Evolutionary conservation across 2,113 vertebrate genomes (phyloP).

Genomic region (Neolamprologus hecqui): DNA sequence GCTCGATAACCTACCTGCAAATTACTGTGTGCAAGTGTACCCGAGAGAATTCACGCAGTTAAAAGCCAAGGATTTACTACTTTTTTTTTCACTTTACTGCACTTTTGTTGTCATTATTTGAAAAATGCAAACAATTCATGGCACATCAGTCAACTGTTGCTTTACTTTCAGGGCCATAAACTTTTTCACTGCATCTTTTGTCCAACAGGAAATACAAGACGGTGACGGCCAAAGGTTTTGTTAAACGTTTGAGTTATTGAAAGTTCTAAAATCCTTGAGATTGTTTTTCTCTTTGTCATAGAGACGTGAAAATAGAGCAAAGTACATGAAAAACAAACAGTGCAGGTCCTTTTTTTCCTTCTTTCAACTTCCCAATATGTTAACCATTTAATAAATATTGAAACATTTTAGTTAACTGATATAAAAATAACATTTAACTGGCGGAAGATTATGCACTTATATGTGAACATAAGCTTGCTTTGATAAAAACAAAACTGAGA

Average conservation of each 20-base stretch:
- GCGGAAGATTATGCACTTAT: accelerated
- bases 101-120: not conserved
- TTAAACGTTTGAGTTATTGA: not conserved
- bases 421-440: not conserved
- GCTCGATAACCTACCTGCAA: not conserved
- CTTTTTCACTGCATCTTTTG: not conserved
- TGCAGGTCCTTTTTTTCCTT: not conserved
- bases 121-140: not conserved
- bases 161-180: not conserved
- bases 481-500: not conserved
- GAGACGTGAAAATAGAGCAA: not conserved
- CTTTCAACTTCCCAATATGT: not conserved
- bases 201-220: not conserved
- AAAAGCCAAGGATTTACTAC: not conserved
- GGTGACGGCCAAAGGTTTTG: not conserved
- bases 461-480: not conserved
- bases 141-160: not conserved
- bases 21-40: not conserved
- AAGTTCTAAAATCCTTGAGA: not conserved
- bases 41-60: not conserved
- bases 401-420: not conserved
- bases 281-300: not conserved
- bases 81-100: not conserved
- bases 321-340: not conserved
- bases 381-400: not conserved